Evolutionary conservation across 1,140 invertebrate species (phyloP), one percentile per base, ranked within the genome.

Genomic region (Drosophila ananassae): DNA sequence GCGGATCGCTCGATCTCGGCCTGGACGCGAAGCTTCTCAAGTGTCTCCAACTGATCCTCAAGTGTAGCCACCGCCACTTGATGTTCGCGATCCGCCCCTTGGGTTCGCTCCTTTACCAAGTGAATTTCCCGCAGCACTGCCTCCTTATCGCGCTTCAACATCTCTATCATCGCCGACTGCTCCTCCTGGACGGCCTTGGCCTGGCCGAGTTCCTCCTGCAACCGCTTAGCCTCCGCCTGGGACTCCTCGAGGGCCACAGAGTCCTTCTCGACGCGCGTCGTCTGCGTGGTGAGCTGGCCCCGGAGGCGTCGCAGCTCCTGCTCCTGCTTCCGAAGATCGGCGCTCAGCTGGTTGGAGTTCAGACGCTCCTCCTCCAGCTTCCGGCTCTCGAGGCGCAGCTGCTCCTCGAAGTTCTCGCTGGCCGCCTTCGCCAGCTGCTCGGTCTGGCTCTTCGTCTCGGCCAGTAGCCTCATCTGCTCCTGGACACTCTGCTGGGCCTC

Each of bases 21-120:
- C 41, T 44, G 41, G 13, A 9, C 8, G 17, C 41, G 41, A 6
- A 9, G 13, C 41, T 17, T 12, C 5, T 17, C 13, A 13, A 73
- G 32, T 2, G 13, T 34, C 12, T 47, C n/a, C 2, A 46, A 7
- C 2, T 22, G 9, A 25, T 56, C 52, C 13, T 57, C 54, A 0
- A 57, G 39, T 1, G 39, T 56, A 39, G 39, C 12, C 13, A 56
- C 41, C 13, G 47, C 54, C 7, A 60, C 53, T n/a, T 77, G 21
- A 12, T 34, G 52, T 2, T 48, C 47, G 6, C 52, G 64, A 1
- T 46, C 46, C 0, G 13, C 58, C 13, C n/a, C 7, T 17, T 17
- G 17, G 9, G 56, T 3, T 1, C 54, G 60, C 21, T 73, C 58
- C 28, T 62, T 62, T 2, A 8, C 34, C 12, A 51, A 34, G 2